Evolutionary conservation across 2,113 vertebrate species (phyloP).

Genomic region (Hystrix brachyura): DNA sequence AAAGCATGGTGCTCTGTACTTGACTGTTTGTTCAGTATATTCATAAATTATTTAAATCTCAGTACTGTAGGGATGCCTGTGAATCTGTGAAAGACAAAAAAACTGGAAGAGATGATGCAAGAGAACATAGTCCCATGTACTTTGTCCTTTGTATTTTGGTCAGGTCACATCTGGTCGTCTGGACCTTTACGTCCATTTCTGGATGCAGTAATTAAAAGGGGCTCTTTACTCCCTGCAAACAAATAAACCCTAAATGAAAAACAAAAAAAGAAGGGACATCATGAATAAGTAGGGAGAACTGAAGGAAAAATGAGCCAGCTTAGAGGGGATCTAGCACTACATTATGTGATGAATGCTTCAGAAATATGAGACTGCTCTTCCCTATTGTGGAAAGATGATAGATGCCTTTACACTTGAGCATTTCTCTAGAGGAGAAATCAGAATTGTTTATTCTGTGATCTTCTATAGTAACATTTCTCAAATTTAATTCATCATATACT

Average conservation of each 20-base stretch:
- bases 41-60: conserved; percentile 26
- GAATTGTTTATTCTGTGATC: not conserved
- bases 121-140: not conserved
- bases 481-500: not conserved
- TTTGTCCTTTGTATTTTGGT: not conserved
- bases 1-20: not conserved
- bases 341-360: not conserved
- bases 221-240: not conserved
- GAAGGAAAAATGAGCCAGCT: not conserved
- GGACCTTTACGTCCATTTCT: not conserved
- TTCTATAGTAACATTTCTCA: not conserved
- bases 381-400: not conserved
- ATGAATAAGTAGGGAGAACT: not conserved
- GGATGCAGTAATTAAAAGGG: not conserved
- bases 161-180: not conserved
- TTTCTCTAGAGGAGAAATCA: not conserved
- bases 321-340: not conserved
- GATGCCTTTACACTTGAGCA: not conserved
- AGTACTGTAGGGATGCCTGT: not conserved
- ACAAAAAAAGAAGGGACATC: not conserved
- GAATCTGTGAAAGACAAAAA: conserved; percentile 13
- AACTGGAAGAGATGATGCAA: not conserved
- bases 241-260: not conserved
- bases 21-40: conserved; percentile 12
- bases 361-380: not conserved